Conservation (phyloP, 2,888 invertebrate species). For the Atrina japonica region DNA sequence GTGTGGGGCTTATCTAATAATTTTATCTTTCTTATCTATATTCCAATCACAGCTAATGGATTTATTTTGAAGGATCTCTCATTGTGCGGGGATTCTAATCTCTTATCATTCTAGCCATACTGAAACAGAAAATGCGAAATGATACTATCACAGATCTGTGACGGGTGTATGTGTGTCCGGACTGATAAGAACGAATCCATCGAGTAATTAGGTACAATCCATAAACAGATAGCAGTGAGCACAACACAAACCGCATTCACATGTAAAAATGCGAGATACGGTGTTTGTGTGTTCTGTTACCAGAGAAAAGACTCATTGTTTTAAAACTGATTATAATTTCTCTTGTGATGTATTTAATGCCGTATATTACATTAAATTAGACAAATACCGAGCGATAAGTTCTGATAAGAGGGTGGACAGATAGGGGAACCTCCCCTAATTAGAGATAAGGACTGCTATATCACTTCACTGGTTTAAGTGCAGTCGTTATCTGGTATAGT, state of each 20-base stretch:
- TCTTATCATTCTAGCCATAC: constrained; percentile 70
- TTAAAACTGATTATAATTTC: background rate
- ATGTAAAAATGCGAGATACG: constrained; percentile 1
- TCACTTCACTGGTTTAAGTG: constrained; percentile 36
- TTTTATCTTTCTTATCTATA: constrained; percentile 60
- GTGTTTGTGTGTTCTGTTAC: background rate
- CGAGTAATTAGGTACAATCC: constrained; percentile 7
- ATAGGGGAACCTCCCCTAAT: constrained; percentile 42
- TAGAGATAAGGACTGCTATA: constrained; percentile 30
- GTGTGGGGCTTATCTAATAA: constrained; percentile 55
- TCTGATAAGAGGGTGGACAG: constrained; percentile 43
- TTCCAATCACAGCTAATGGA: constrained; percentile 68
- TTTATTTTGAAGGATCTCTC: constrained; percentile 74
- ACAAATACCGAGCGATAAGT: constrained; percentile 42
- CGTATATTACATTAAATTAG: constrained; percentile 24
- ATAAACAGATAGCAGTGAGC: background rate
- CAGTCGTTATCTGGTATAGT: constrained; percentile 34
- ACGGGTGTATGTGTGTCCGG: too few relatives aligned
- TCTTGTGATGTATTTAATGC: background rate
- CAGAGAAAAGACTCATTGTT: constrained; percentile 7
- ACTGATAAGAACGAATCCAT: background rate
- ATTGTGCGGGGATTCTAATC: constrained; percentile 64
- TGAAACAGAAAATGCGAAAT: constrained; percentile 64
- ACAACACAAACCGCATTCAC: background rate
- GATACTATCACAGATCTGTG: constrained; percentile 16